Base-by-base conservation (phyloP, 2,113 vertebrate genomes). In the Nesogale talazaci region DNA sequence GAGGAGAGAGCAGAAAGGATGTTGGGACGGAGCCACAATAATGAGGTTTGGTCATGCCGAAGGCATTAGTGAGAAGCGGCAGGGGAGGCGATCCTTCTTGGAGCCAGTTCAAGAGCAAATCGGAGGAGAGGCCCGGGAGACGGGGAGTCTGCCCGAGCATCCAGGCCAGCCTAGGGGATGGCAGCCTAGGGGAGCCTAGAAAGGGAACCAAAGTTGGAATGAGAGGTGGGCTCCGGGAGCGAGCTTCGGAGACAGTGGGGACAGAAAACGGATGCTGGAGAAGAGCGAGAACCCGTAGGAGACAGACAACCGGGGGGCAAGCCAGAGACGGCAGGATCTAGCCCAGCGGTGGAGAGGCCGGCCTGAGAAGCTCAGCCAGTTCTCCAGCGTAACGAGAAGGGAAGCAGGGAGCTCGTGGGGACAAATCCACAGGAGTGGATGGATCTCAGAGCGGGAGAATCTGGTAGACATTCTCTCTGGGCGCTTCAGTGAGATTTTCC, bases 41-140 rank as follows among this genome's bases (percentile, higher is more conserved):
- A 34, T 31, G 15, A 23, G 79, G 38, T 85, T 92, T 88, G 95
- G 83, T 70, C 88, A 38, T 3, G 1, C 63, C 57, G 88, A 83
- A 59, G 40, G 61, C 56, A 61, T 92, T 65, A 86, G n/a, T 67
- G 77, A 91, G 84, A 31, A 93, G 81, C 69, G 94, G 81, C 72
- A 67, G 74, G 92, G 52, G 42, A 88, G 19, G 25, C 1, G 91
- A 92, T 46, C 34, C 11, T 89, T 52, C 57, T 7, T 94, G 88
- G 89, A n/a, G 12, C 80, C 59, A 89, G 61, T 80, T 90, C 5
- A 77, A 88, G 63, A 88, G 83, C 80, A 78, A 91, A 79, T 38
- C 77, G 63, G 14, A 83, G n/a, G 63, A 83, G 23, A 94, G 77
- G 23, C 61, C 72, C 52, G 77, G 74, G 56, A 96, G 52, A 70